Base-by-base conservation (phyloP, 2,888 invertebrate species). In the Rotaria sp. region DNA sequence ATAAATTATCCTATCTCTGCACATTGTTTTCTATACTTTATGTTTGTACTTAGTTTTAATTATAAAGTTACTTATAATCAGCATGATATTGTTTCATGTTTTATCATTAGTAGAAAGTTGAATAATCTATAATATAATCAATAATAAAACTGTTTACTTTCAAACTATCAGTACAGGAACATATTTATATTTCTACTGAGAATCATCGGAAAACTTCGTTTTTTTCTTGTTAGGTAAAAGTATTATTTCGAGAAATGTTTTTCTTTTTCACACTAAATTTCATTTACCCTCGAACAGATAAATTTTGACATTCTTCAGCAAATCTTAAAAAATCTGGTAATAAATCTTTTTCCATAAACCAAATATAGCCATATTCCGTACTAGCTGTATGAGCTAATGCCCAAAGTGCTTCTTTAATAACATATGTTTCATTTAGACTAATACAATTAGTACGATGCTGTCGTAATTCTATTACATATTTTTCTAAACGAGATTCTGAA, bases 361-460 rank as follows among this genome's bases (percentile, higher is more conserved):
- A 93, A 85, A 94, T 93, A 18, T 95, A 93, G 8, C 96, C 96
- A 88, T 38, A 30, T 18, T 74, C 84, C 0, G 84, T 59, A 26
- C 59, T 67, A 18, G 48, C n/a, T 21, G 74, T 84, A 88, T 90
- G 88, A 88, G 91, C 92, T 85, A 92, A 89, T 2, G 95, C 95
- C 97, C 97, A 97, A 0, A 97, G 91, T 0, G 96, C 94, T 13
- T 96, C 94, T 91, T 97, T 97, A 75, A 96, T 91, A 88, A 94
- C 94, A 84, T 94, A 91, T 86, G 95, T 88, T 86, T 90, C 89
- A 24, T 88, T 87, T 45, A 80, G 0, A 85, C 90, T 90, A 52
- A 89, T 89, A 50, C 88, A 86, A 85, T 90, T 86, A n/a, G 88
- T 88, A 84, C 89, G 89, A 59, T 88, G 88, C 67, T 89, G 88